A percentile compares a stretch with the other conserved stretches of the same genome.
These are phyloP conservation scores for Holacanthus passer DNA, from an alignment of 2,113 vertebrate genomes.

Conservation along the genomic window DNA sequence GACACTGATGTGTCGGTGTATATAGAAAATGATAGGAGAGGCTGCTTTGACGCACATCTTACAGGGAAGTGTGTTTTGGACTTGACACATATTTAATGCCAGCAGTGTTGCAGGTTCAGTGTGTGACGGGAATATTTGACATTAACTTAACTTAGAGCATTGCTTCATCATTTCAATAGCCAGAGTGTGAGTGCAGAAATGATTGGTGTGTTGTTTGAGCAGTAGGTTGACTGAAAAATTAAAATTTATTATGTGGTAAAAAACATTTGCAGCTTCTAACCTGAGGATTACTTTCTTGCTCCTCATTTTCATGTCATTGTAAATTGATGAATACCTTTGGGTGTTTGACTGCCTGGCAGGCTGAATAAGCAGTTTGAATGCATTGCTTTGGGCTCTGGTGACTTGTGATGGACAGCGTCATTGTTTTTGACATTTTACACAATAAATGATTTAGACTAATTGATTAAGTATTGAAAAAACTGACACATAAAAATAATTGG, in stretches of 20 bases:
- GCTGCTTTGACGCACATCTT: slow-evolving; percentile 6
- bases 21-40: slow-evolving; percentile 7
- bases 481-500: neutral
- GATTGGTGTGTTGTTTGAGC: neutral
- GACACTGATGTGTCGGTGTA: slow-evolving; percentile 2
- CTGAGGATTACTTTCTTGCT: neutral
- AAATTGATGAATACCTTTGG: neutral
- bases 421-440: neutral
- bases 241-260: neutral
- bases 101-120: neutral
- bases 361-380: neutral
- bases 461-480: neutral
- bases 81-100: neutral
- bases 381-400: neutral
- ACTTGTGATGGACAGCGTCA: neutral
- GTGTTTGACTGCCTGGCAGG: neutral
- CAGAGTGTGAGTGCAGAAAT: neutral
- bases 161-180: neutral
- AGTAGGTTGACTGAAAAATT: neutral
- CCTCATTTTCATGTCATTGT: neutral
- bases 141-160: neutral
- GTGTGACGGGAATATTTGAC: neutral
- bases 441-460: neutral
- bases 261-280: neutral
- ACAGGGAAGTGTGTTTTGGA: neutral